Evolutionary conservation across 2,888 invertebrate species (phyloP), one percentile per base, ranked within the genome.

Genomic region (Eupithecia centaureata): DNA sequence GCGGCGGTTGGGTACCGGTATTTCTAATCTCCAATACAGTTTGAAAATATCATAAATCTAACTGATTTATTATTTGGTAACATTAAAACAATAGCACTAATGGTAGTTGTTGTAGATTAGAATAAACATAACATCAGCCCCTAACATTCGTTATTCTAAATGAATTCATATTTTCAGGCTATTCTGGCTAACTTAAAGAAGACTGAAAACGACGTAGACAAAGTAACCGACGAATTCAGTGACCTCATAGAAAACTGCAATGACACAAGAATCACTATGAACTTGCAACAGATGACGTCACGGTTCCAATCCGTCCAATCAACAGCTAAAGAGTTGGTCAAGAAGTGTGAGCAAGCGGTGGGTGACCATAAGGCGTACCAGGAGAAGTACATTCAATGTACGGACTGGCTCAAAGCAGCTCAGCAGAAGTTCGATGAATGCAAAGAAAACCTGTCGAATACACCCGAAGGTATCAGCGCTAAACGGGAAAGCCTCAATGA

Each of bases 331-430:
- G 98, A 98, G 88, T 95, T 98, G 33, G 95, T 98, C 0, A 98
- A 98, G 86, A 98, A 98, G 89, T 98, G 98, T 81, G 98, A 98
- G 79, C 97, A 98, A 91, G 96, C 97, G 7, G 96, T 97, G 0
- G 94, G 94, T 63, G 97, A 98, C 81, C 98, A 98, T 77, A 95
- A 95, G 71, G 93, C 94, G 0, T 98, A 96, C 82, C 95, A 96
- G 79, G 96, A 97, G 0, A 97, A 97, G 77, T 97, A 97, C 81
- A 96, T 96, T 65, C 96, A 97, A 81, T 97, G 97, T 78, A 94
- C 95, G 0, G 96, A 97, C 77, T 97, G 97, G 96, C 92, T 98
- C 32, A 94, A 96, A 65, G 94, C 95, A 52, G 96, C 97, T 1
- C 96, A 97, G 85, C 93, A 95, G 7, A 95, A 95, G 79, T 96